phyloP scores from a whole-genome alignment of 2,888 invertebrate genomes.

The Trimorus sp. region DNA sequence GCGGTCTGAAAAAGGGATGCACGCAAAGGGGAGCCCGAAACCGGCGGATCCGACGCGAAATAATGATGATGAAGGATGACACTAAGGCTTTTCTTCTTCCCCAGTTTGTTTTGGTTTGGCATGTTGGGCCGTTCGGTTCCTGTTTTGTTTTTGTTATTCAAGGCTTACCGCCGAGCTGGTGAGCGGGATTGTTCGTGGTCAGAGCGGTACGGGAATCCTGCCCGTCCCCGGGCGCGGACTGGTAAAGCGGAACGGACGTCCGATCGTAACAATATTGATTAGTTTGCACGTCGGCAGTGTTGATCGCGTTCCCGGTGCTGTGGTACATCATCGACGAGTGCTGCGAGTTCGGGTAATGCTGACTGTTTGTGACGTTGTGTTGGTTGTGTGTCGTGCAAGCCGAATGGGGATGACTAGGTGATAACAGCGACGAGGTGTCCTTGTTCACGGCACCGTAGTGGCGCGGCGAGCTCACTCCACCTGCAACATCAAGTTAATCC shows the following conservation, averaged over 20 bases:
- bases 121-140: background rate
- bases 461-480: slow-evolving; percentile 84
- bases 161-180: slow-evolving; percentile 82
- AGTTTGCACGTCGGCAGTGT: slow-evolving; percentile 83
- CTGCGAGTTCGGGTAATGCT: slow-evolving; percentile 79
- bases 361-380: slow-evolving; percentile 83
- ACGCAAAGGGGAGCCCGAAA: too few species aligned
- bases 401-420: slow-evolving; percentile 85
- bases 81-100: background rate
- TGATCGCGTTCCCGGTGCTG: slow-evolving; percentile 81
- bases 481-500: slow-evolving; percentile 82
- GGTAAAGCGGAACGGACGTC: slow-evolving; percentile 82
- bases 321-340: slow-evolving; percentile 81
- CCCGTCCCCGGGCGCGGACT: slow-evolving; percentile 78
- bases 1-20: too few species aligned
- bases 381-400: slow-evolving; percentile 81
- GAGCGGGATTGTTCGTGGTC: slow-evolving; percentile 80
- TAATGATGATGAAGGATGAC: too few species aligned
- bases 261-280: slow-evolving; percentile 85
- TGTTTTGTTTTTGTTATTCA: slow-evolving; percentile 67
- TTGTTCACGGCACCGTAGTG: slow-evolving; percentile 83
- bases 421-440: slow-evolving; percentile 80
- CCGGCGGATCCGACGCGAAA: too few species aligned
- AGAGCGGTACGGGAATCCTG: slow-evolving; percentile 80
- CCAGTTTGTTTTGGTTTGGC: slow-evolving; percentile 13